Evolutionary conservation across 2,797 vertebrate species (phyloP), one percentile per base, ranked within the genome.

Genomic region (Melanotaenia boesemani): DNA sequence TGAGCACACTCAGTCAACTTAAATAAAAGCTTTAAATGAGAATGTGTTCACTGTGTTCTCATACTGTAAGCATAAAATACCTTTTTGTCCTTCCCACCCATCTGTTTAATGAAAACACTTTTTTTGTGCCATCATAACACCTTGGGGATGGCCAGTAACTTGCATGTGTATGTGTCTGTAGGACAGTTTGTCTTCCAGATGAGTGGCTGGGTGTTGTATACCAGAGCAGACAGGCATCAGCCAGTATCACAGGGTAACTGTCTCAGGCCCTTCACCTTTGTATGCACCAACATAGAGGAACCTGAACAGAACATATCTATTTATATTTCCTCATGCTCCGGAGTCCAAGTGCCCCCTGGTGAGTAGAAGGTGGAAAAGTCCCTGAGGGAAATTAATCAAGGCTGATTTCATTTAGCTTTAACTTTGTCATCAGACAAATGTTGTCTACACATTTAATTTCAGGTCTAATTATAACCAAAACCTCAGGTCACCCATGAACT

Each of bases 281-380:
- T 73, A 76, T 63, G 57, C 62, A 39, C 72, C 5, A 44, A 61
- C 63, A 68, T 66, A 67, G 46, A 65, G 39, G 63, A 74, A 75
- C 70, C 74, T 70, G 60, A 67, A 82, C 52, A 81, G 80, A 74
- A 65, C 48, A 39, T 1, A 41, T 86, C 81, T 64, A 67, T 46
- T 87, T 79, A 77, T 41, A 71, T 77, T 70, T 46, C 15, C 64
- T 74, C 65, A 34, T 72, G 71, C 63, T 65, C 72, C 66, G 63
- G 81, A 76, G 65, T 77, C 60, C 69, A 84, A 78, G 83, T 87
- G 86, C 86, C 90, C 84, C 86, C 89, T 90, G 84, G 75, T 86
- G 89, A 87, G 80, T 64, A 76, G 59, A 77, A 18, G 18, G 55
- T 60, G 80, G 76, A 79, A 76, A 62, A 54, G 67, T 77, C 69